phyloP scores from a whole-genome alignment of 2,797 vertebrate species.

The Gadopsis marmoratus region DNA sequence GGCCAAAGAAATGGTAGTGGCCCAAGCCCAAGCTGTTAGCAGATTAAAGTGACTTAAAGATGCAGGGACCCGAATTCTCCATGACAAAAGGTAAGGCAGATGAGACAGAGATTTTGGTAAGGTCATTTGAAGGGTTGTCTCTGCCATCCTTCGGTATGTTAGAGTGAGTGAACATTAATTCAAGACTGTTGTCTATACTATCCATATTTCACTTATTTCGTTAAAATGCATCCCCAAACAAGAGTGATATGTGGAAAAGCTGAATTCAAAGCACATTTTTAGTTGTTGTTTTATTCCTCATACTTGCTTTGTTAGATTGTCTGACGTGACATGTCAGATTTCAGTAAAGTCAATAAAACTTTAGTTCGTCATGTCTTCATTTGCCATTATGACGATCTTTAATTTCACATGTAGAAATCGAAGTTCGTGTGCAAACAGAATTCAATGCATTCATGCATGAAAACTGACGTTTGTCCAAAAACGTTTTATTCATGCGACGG shows the following conservation, averaged over 20 bases:
- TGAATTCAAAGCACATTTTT: background rate
- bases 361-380: background rate
- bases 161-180: background rate
- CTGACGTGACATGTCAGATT: background rate
- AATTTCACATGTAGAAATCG: background rate
- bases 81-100: slow-evolving; percentile 55
- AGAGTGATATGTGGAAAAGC: background rate
- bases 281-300: background rate
- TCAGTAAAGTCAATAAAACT: background rate
- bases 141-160: slow-evolving; percentile 6
- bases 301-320: background rate
- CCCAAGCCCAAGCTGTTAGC: slow-evolving; percentile 78
- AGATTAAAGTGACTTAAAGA: slow-evolving; percentile 80
- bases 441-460: background rate
- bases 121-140: slow-evolving; percentile 52
- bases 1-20: slow-evolving; percentile 78
- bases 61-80: slow-evolving; percentile 54
- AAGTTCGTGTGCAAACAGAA: background rate
- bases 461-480: background rate
- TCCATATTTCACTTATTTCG: background rate
- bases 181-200: background rate
- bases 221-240: background rate
- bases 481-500: background rate
- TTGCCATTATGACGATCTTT: background rate
- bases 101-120: slow-evolving; percentile 52